Base-by-base conservation (phyloP, 2,797 vertebrate species). In the Gymnothorax reevesii region DNA sequence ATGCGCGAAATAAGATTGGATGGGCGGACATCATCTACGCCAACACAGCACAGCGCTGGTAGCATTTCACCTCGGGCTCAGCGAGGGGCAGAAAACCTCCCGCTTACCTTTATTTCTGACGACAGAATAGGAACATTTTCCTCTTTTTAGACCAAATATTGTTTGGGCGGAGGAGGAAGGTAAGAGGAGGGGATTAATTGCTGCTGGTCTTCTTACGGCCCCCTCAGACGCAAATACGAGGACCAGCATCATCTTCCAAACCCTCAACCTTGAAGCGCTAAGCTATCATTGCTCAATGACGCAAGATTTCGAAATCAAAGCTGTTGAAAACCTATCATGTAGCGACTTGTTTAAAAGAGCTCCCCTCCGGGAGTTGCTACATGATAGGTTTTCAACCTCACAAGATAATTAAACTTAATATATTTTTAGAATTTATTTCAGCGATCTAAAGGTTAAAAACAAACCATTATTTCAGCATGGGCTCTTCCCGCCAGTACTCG, bases 181-280 rank as follows among this genome's bases (percentile, higher is more conserved):
- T 0, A 22, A 3, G 4, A 5, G 7, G 86, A 87, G 84, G 49
- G 10, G 83, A 86, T 87, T 77, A 87, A 57, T 77, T 84, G 62
- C 8, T 52, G 73, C 73, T 86, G 90, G 84, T 57, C 83, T 62
- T 2, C 20, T 86, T 17, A 71, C 85, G 84, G 33, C 75, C 75
- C 83, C 59, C 73, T 59, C 82, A 86, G 71, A 64, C 86, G 80
- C 83, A 84, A 27, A 55, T 57, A 27, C 25, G 54, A 55, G 55
- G 62, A 66, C 42, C 20, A 2, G 73, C 57, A 7, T 8, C 62
- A 20, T 27, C 13, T 82, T 22, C 59, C 27, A 25, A 27, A 3
- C 69, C 42, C 60, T n/a, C 77, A 75, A 55, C 66, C 59, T 82
- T 82, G 62, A 1, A 86, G 52, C 60, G 62, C 62, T 0, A 15